These are phyloP conservation scores for Pandemis corylana DNA, from an alignment of 2,888 invertebrate genomes.

Conservation along the genomic window DNA sequence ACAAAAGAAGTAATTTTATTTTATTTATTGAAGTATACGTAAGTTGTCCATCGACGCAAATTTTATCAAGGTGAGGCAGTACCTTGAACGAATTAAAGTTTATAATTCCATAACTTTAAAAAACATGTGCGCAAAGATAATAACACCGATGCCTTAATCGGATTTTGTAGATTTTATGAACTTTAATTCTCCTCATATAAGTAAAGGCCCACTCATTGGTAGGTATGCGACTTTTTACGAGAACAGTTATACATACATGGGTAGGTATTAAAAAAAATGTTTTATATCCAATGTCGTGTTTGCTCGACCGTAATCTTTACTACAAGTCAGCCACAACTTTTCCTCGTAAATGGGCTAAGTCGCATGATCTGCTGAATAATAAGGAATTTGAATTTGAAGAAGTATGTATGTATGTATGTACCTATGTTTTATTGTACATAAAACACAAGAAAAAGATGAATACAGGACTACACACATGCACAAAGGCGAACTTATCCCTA, in stretches of 20 bases:
- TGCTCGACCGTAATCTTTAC: background rate
- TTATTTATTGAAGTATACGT: slow-evolving; percentile 24
- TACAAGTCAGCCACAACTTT: background rate
- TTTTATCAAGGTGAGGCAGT: slow-evolving; percentile 32
- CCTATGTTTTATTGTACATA: too few relatives aligned
- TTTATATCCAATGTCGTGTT: slow-evolving; percentile 30
- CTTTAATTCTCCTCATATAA: slow-evolving; percentile 52
- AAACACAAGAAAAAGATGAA: too few relatives aligned
- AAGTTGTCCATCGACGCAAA: slow-evolving; percentile 5
- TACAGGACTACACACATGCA: too few relatives aligned
- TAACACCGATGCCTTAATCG: slow-evolving; percentile 46
- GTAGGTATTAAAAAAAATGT: background rate
- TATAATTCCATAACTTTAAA: slow-evolving; percentile 31
- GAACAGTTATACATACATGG: slow-evolving; percentile 45
- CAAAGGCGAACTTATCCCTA: too few relatives aligned
- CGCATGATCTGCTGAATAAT: background rate
- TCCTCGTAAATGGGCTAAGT: slow-evolving; percentile 53
- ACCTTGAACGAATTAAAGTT: slow-evolving; percentile 28
- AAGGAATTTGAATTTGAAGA: background rate
- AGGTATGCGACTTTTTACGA: slow-evolving; percentile 58
- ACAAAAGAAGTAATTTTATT: slow-evolving; percentile 10
- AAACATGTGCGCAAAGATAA: slow-evolving; percentile 46
- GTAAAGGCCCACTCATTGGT: slow-evolving; percentile 59
- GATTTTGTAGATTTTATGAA: slow-evolving; percentile 57
- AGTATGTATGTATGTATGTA: too few relatives aligned